phyloP scores from a whole-genome alignment of 2,113 vertebrate species.

The Apodemus sylvaticus region DNA sequence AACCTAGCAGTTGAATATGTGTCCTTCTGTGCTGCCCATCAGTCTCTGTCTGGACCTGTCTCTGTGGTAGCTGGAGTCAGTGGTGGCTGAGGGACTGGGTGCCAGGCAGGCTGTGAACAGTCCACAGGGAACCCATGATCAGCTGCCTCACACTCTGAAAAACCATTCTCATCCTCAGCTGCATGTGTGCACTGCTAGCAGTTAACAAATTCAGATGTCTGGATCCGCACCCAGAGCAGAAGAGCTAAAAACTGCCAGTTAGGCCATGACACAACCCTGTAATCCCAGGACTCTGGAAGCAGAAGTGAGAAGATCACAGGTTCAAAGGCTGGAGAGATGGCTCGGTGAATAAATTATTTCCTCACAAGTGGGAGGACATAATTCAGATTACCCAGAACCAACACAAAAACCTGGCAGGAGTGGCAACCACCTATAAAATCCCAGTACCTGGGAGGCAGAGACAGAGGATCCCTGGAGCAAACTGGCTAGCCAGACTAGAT shows the following conservation, averaged over 20 bases:
- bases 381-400: not conserved
- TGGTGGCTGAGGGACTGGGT: fast-evolving
- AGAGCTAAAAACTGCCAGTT: not conserved
- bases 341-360: not conserved
- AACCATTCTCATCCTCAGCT: not conserved
- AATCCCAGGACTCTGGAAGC: not conserved
- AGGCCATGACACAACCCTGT: not conserved
- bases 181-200: not conserved
- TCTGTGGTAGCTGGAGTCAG: not conserved
- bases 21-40: not conserved
- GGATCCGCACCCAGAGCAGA: not conserved
- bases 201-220: not conserved
- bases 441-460: not conserved
- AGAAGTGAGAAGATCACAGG: not conserved
- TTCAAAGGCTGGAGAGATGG: not conserved
- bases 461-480: not conserved
- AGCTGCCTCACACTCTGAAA: not conserved
- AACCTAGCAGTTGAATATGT: not conserved
- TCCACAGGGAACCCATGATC: too few relatives aligned
- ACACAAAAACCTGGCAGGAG: not conserved
- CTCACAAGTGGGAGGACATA: not conserved
- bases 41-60: not conserved
- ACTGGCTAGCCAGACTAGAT: not conserved
- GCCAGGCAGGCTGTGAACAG: not conserved
- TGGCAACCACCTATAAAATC: not conserved